Conservation (phyloP, 2,113 vertebrate species). For the Chloropsis cyanopogon region DNA sequence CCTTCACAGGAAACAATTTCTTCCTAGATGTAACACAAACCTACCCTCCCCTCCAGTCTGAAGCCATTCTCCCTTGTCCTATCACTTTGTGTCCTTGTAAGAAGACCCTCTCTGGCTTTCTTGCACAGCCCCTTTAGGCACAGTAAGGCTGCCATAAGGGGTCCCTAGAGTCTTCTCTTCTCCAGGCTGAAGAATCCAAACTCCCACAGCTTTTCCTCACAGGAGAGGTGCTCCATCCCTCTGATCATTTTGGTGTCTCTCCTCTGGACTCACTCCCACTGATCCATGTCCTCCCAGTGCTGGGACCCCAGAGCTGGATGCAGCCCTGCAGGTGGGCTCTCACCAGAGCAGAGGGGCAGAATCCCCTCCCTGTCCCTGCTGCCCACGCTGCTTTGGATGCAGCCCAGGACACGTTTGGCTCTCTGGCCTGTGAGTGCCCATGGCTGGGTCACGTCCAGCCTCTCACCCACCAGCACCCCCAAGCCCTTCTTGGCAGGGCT, state of each 20-base stretch:
- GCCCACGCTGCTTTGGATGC: neutral
- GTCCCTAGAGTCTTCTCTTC: neutral
- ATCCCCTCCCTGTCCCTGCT: neutral
- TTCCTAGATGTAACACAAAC: neutral
- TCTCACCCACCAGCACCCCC: neutral
- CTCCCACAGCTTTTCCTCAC: neutral
- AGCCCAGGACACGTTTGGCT: neutral
- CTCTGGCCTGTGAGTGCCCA: neutral
- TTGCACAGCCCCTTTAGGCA: neutral
- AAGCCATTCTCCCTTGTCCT: neutral
- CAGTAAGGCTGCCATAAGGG: neutral
- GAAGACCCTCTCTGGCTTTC: neutral
- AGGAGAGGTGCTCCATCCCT: fast-evolving
- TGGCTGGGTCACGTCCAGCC: neutral
- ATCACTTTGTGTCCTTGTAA: neutral
- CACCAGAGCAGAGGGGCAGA: neutral
- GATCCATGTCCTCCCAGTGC: too few relatives aligned
- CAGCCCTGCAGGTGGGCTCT: fast-evolving
- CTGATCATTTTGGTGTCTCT: neutral
- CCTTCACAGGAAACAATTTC: neutral
- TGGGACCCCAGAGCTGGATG: neutral
- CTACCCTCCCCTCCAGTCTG: neutral
- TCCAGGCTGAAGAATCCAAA: neutral
- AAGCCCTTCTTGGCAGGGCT: fast-evolving
- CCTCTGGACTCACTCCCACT: fast-evolving